Percentiles rank a stretch among this genome's conserved stretches.
phyloP scores from a whole-genome alignment of 2,797 vertebrate species.

The Dromococcyx pavoninus region DNA sequence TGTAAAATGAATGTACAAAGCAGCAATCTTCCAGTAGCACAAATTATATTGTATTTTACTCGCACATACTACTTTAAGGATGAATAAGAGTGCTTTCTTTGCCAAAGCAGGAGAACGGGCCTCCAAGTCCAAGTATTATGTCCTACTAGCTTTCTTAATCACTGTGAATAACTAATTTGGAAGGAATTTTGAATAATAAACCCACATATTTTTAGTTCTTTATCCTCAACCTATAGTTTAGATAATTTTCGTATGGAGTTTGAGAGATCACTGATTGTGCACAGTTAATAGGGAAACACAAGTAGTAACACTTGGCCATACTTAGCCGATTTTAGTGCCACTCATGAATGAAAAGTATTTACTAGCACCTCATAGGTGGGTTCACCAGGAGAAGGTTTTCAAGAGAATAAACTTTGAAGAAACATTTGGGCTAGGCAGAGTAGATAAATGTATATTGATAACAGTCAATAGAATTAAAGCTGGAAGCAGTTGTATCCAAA shows the following conservation, averaged over 20 bases:
- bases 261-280: not conserved
- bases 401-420: not conserved
- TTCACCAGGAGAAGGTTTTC: not conserved
- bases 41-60: not conserved
- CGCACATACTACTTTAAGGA: not conserved
- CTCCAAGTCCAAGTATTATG: not conserved
- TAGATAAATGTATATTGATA: not conserved
- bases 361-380: not conserved
- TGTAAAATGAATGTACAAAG: not conserved
- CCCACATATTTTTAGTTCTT: not conserved
- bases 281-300: not conserved
- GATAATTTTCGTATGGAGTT: not conserved
- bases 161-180: not conserved
- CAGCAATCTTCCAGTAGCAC: not conserved
- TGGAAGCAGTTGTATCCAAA: not conserved
- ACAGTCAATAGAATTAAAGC: not conserved
- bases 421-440: not conserved
- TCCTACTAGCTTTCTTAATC: not conserved
- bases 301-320: not conserved
- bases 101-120: not conserved
- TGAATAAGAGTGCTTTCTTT: not conserved
- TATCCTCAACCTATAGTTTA: fast-evolving
- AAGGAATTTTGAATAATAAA: not conserved
- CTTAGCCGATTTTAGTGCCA: not conserved
- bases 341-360: not conserved